Conservation (phyloP, 92 coral and sea anemone genomes). For the Metridium senile region DNA sequence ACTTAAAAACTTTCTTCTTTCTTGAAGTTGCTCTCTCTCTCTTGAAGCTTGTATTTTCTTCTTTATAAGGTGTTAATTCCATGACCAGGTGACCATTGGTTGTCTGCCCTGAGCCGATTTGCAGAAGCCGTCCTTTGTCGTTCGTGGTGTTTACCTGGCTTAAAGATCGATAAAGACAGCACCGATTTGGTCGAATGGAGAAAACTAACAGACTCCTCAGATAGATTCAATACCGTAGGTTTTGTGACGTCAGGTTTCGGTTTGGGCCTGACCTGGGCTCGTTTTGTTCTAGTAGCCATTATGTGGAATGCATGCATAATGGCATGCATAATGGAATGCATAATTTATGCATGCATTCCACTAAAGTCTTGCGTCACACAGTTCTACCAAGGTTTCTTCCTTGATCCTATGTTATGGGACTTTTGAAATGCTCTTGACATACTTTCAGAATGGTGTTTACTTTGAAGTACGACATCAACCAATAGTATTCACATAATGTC, state of each 20-base stretch:
- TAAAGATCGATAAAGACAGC: background rate
- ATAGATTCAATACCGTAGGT: background rate
- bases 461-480: background rate
- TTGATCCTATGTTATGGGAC: slow-evolving; percentile 15
- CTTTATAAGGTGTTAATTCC: background rate
- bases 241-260: background rate
- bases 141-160: background rate
- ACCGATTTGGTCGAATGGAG: background rate
- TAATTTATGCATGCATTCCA: background rate
- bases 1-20: background rate
- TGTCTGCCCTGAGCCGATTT: background rate
- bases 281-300: slow-evolving; percentile 10
- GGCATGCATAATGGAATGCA: too few species aligned
- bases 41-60: background rate
- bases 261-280: slow-evolving; percentile 10
- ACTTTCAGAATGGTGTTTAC: background rate
- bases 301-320: too few species aligned
- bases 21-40: background rate
- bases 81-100: background rate
- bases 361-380: background rate
- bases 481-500: background rate
- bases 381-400: too few species aligned
- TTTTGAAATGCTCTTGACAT: slow-evolving; percentile 12
- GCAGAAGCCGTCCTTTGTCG: background rate
- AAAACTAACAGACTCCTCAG: background rate